A percentile compares a stretch with the other conserved stretches of the same genome.
phyloP scores from a whole-genome alignment of 2,888 invertebrate genomes.

The Thysanoteuthis rhombus region DNA sequence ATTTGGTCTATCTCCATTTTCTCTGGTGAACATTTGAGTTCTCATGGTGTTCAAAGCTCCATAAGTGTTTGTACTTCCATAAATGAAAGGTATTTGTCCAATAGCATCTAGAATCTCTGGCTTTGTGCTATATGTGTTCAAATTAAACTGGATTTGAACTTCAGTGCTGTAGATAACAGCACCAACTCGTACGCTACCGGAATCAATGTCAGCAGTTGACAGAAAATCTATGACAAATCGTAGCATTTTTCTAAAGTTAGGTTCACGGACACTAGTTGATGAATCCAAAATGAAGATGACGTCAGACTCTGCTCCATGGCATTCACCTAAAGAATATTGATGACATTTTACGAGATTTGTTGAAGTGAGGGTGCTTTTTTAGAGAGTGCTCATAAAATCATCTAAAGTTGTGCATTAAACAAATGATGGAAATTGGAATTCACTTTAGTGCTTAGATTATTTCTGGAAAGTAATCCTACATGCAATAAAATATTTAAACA shows the following conservation, averaged over 20 bases:
- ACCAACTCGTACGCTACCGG: constrained; percentile 44
- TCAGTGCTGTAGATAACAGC: constrained; percentile 51
- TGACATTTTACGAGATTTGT: neutral
- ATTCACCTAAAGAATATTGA: constrained; percentile 12
- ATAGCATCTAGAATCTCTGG: constrained; percentile 43
- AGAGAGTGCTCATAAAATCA: neutral
- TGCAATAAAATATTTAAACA: neutral
- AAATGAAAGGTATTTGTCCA: constrained; percentile 37
- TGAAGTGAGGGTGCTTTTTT: neutral
- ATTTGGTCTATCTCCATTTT: constrained; percentile 41
- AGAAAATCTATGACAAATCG: neutral
- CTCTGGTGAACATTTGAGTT: constrained; percentile 36
- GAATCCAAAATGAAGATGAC: neutral
- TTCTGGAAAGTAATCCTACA: neutral
- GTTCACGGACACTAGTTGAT: neutral
- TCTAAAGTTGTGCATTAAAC: neutral
- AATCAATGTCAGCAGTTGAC: constrained; percentile 36
- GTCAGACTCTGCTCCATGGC: neutral
- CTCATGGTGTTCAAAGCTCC: constrained; percentile 40
- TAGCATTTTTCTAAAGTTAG: neutral
- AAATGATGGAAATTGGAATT: neutral
- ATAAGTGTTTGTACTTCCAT: constrained; percentile 47
- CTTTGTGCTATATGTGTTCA: constrained; percentile 45
- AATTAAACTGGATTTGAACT: constrained; percentile 50
- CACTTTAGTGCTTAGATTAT: neutral